Percentiles rank a stretch among this genome's conserved stretches.
Conservation (phyloP, 2,888 invertebrate genomes). For the Ectemnius lituratus region DNA sequence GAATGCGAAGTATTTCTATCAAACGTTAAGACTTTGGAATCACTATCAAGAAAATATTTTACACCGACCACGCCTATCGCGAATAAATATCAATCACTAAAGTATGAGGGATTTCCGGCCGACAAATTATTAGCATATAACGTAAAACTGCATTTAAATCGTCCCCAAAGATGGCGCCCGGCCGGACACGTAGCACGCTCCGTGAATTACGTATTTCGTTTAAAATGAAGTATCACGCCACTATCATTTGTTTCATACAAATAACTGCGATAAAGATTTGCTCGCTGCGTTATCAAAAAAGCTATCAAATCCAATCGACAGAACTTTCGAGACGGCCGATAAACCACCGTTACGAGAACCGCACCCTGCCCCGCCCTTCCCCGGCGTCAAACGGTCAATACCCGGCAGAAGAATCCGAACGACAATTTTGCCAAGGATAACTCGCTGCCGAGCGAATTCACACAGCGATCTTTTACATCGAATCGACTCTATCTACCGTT, state of each 20-base stretch:
- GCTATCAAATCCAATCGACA: background rate
- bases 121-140: conserved; percentile 16
- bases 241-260: background rate
- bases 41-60: no score
- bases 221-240: background rate
- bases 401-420: conserved; percentile 34
- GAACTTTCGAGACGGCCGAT: background rate
- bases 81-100: no score
- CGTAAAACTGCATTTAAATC: conserved; percentile 39
- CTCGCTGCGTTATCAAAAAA: no score
- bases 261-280: no score
- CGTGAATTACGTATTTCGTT: conserved; percentile 1
- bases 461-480: no score
- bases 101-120: no score
- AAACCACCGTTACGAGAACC: conserved; percentile 62
- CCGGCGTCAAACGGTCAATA: conserved; percentile 73
- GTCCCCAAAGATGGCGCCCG: conserved; percentile 55
- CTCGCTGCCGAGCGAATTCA: no score
- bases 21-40: no score
- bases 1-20: no score
- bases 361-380: conserved; percentile 77
- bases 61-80: no score
- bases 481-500: no score
- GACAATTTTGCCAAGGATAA: background rate
- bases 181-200: conserved; percentile 43